Evolutionary conservation across 2,113 vertebrate species (phyloP), one percentile per base, ranked within the genome.

Genomic region (Cyrtonyx montezumae): DNA sequence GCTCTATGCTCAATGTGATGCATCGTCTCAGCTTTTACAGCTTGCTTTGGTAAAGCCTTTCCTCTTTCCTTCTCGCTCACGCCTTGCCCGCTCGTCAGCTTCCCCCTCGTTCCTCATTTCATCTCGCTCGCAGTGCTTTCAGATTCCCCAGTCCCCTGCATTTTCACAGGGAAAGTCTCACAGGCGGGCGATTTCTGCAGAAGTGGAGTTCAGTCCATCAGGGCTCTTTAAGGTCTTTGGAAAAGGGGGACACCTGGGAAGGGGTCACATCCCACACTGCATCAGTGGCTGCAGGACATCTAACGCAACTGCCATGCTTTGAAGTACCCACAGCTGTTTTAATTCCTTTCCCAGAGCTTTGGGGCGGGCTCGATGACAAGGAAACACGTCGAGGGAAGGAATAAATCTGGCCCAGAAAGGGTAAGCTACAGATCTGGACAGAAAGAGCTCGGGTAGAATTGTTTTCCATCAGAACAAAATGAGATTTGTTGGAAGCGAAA

Each of bases 191-290:
- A 91, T 81, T 97, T 58, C 79, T 93, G 77, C 77, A 49, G 71
- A 28, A 93, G 76, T 84, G 42, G 84, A 96, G 94, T 95, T 95
- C 90, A 95, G 85, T 94, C 87, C 42, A 53, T 58, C 77, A 92
- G 82, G 87, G 92, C 79, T 89, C 81, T 83, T 92, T 96, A 95
- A 96, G 91, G 92, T n/a, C 93, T 88, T 80, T 48, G 78, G 93
- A 84, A 94, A 67, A 56, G 77, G 82, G 83, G 80, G 78, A 87
- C 91, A 88, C 85, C 93, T 92, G 89, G 90, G 12, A 88, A 74
- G 84, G 82, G 92, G 93, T 95, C 96, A 96, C 80, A 67, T 55
- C 94, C 59, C 86, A 84, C 2, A 0, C 84, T 8, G 55, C 61
- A 68, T 84, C 79, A 62, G 84, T 5, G 73, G 90, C 79, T 13